Conservation (phyloP, 2,797 vertebrate species). For the Helostoma temminkii region DNA sequence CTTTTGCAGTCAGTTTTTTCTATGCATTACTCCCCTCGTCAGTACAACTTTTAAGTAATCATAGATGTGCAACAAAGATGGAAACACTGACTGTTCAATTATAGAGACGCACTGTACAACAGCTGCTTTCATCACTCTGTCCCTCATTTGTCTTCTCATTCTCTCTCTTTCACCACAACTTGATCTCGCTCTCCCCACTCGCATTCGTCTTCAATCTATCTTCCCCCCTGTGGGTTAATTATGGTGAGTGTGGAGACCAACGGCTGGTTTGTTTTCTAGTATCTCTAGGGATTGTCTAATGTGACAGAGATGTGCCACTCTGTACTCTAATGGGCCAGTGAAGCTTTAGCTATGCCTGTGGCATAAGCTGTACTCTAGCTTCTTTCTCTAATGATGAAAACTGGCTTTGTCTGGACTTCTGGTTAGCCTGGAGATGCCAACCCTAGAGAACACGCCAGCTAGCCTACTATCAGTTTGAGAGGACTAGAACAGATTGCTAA, state of each 20-base stretch:
- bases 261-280: conserved; percentile 70
- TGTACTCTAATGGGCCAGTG: conserved; percentile 67
- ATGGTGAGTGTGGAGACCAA: conserved; percentile 65
- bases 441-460: conserved; percentile 48
- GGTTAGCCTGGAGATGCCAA: conserved; percentile 44
- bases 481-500: conserved; percentile 25
- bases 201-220: conserved; percentile 40
- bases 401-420: conserved; percentile 61
- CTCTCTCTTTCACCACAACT: conserved; percentile 38
- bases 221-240: conserved; percentile 82
- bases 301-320: conserved; percentile 76
- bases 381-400: conserved; percentile 77
- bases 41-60: conserved; percentile 58
- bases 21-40: conserved; percentile 25
- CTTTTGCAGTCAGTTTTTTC: conserved; percentile 41
- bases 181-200: conserved; percentile 22
- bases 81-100: conserved; percentile 45
- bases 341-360: conserved; percentile 65
- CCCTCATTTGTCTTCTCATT: conserved; percentile 46
- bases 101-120: conserved; percentile 25
- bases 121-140: conserved; percentile 42
- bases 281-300: conserved; percentile 70
- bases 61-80: conserved; percentile 54
- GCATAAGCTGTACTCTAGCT: conserved; percentile 52
- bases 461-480: conserved; percentile 52